Percentiles rank a stretch among this genome's conserved stretches.
phyloP scores from a whole-genome alignment of 2,888 invertebrate genomes.

The Perizoma affinitatum region DNA sequence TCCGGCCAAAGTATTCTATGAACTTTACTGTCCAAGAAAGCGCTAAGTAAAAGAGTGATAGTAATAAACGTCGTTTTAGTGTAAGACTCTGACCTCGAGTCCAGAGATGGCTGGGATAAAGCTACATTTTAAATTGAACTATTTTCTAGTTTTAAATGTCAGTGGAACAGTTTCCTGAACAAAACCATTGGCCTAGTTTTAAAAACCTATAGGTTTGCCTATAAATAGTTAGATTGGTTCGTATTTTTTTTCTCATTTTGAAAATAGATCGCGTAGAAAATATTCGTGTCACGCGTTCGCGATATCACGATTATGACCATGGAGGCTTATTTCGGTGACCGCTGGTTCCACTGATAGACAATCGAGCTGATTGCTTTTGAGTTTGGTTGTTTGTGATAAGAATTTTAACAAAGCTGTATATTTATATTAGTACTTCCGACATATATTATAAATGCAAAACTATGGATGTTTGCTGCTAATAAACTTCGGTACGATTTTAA shows the following conservation, averaged over 20 bases:
- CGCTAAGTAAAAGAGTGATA: constrained; percentile 40
- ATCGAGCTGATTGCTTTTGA: constrained; percentile 13
- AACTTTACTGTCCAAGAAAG: constrained; percentile 34
- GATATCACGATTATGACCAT: constrained; percentile 18
- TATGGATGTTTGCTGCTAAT: no score
- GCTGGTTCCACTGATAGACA: constrained; percentile 14
- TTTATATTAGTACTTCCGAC: no score
- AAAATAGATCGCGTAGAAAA: constrained; percentile 20
- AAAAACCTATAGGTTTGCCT: not conserved
- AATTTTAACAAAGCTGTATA: not conserved
- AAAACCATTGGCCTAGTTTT: no score
- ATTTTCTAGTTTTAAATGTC: constrained; percentile 28
- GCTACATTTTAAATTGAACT: constrained; percentile 17
- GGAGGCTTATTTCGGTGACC: constrained; percentile 15
- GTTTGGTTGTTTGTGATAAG: constrained; percentile 1
- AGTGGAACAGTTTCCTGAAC: constrained; percentile 2
- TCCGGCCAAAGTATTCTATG: constrained; percentile 19
- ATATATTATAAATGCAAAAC: no score
- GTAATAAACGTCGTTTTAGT: constrained; percentile 39
- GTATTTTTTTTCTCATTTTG: constrained; percentile 26
- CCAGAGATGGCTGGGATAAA: no score
- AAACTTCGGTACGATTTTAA: not conserved
- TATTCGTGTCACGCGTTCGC: constrained; percentile 29
- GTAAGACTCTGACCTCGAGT: constrained; percentile 28
- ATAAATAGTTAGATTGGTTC: constrained; percentile 4